Evolutionary conservation across 2,113 vertebrate species (phyloP).

Genomic region (Ptilorrhoa leucosticta): DNA sequence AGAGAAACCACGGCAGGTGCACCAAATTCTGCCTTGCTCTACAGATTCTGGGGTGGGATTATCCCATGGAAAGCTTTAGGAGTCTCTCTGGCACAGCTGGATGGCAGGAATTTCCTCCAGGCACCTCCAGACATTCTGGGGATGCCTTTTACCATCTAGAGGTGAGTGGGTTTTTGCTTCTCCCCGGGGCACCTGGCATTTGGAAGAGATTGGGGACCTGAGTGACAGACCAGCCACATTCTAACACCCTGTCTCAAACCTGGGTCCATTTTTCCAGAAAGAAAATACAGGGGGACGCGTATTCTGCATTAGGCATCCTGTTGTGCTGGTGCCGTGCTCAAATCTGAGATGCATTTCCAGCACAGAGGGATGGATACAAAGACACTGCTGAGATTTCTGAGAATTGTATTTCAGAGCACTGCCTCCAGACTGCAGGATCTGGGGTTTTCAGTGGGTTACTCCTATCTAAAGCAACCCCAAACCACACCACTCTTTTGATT

Average conservation of each 20-base stretch:
- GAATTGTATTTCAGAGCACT: neutral
- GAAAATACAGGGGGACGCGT: neutral
- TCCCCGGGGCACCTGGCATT: neutral
- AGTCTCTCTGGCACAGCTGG: neutral
- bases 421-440: neutral
- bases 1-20: neutral
- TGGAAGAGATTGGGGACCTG: neutral
- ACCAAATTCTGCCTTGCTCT: neutral
- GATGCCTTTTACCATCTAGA: neutral
- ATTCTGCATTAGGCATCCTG: neutral
- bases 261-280: neutral
- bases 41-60: neutral
- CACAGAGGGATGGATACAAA: neutral
- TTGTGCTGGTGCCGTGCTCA: neutral
- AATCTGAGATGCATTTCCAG: neutral
- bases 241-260: neutral
- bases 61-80: neutral
- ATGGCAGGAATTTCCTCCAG: neutral
- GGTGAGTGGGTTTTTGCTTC: neutral
- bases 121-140: neutral
- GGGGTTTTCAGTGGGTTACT: neutral
- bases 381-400: neutral
- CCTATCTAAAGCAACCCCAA: neutral
- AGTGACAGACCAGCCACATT: neutral
- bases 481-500: neutral